A percentile compares a stretch with the other conserved stretches of the same genome.
These are phyloP conservation scores for Sminthopsis crassicaudata DNA, from an alignment of 2,113 vertebrate species.

Conservation along the genomic window DNA sequence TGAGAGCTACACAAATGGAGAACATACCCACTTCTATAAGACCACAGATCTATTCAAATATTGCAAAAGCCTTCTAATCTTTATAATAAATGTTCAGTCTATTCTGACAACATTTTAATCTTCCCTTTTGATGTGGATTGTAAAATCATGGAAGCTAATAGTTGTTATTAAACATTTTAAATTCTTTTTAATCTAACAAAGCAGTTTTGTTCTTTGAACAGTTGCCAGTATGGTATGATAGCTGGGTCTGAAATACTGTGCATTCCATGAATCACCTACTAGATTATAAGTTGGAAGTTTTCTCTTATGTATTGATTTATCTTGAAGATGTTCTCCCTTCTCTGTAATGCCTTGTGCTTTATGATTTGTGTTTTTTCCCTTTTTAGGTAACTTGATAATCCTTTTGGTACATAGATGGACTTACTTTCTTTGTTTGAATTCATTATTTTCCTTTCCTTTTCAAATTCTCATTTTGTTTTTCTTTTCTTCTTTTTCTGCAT, in stretches of 20 bases:
- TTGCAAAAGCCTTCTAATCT: background rate
- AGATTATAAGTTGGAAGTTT: background rate
- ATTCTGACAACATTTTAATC: background rate
- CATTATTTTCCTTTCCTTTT: slow-evolving; percentile 32
- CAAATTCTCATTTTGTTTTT: background rate
- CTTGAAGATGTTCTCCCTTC: background rate
- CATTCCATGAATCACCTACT: background rate
- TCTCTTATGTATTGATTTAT: background rate
- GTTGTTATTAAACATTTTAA: background rate
- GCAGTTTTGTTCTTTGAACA: slow-evolving; percentile 37
- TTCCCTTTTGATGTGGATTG: background rate
- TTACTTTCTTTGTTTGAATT: slow-evolving; percentile 26
- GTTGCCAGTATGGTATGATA: background rate
- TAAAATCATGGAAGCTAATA: background rate
- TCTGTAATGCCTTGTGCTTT: background rate
- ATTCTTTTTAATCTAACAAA: slow-evolving; percentile 5
- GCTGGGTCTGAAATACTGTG: background rate
- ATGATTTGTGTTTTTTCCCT: background rate
- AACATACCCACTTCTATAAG: background rate
- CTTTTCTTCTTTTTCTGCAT: slow-evolving; percentile 21
- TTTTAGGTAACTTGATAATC: background rate
- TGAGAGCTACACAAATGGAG: background rate
- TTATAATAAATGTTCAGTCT: slow-evolving; percentile 13
- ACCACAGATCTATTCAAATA: background rate
- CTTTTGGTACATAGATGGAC: background rate